phyloP scores from a whole-genome alignment of 2,797 vertebrate genomes.

The Chanos chanos region DNA sequence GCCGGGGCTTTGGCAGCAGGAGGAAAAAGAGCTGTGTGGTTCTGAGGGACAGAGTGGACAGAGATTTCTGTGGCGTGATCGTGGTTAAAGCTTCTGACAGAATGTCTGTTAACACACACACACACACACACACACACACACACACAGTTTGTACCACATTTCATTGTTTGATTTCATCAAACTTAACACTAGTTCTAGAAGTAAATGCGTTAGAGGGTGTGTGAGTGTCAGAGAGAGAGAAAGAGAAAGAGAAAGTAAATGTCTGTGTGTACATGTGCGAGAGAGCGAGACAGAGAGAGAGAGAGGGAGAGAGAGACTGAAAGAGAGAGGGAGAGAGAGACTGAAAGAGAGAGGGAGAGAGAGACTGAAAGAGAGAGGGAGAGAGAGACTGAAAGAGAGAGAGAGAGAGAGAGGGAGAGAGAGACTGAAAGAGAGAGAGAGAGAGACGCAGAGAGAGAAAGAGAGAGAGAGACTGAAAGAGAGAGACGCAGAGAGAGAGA shows the following conservation, averaged over 20 bases:
- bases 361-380: neutral
- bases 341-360: slow-evolving; percentile 1
- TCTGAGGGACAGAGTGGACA: too few species aligned
- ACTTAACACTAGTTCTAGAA: too few species aligned
- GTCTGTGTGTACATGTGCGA: slow-evolving; percentile 11
- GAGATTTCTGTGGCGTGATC: too few species aligned
- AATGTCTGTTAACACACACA: too few species aligned
- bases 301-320: slow-evolving; percentile 27
- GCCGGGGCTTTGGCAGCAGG: too few species aligned
- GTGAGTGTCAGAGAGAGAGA: neutral
- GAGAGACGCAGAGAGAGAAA: slow-evolving; percentile 22
- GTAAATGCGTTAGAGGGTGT: slow-evolving; percentile 23
- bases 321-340: slow-evolving; percentile 42
- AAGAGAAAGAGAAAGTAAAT: neutral
- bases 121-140: too few species aligned
- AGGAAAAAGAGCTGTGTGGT: too few species aligned
- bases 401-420: slow-evolving; percentile 13
- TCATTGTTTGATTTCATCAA: too few species aligned
- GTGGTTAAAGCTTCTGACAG: too few species aligned
- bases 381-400: slow-evolving; percentile 4
- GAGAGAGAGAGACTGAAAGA: slow-evolving; percentile 47
- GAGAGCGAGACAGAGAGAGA: slow-evolving; percentile 4
- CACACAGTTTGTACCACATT: too few species aligned
- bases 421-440: neutral
- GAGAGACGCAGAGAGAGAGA: slow-evolving; percentile 42